Base-by-base conservation (phyloP, 64 coral and sea anemone genomes). In the Porites australiensis region DNA sequence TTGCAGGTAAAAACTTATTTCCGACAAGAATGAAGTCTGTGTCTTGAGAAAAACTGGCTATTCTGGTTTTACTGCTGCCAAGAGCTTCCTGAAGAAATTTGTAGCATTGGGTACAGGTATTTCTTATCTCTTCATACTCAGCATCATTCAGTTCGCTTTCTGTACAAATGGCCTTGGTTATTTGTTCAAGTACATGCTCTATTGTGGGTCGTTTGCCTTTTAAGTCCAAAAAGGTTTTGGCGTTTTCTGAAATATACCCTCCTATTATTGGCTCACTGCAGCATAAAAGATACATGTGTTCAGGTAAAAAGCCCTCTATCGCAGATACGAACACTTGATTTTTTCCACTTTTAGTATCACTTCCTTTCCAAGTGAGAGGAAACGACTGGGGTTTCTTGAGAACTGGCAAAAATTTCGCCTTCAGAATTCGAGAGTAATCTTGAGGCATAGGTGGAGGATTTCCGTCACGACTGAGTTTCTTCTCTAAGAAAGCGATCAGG, bases 291-390 rank as follows among this genome's bases (percentile, higher is more conserved):
- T n/a, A n/a, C n/a, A n/a, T n/a, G n/a, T n/a, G n/a, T n/a, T n/a
- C n/a, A n/a, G n/a, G n/a, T n/a, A n/a, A n/a, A n/a, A n/a, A n/a
- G n/a, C n/a, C n/a, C n/a, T n/a, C n/a, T n/a, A n/a, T n/a, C n/a
- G n/a, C n/a, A n/a, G n/a, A n/a, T n/a, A n/a, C n/a, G n/a, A n/a
- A n/a, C n/a, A n/a, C n/a, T n/a, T n/a, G n/a, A n/a, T n/a, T n/a
- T n/a, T n/a, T n/a, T n/a, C n/a, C n/a, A n/a, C n/a, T n/a, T n/a
- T n/a, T n/a, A n/a, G n/a, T n/a, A n/a, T n/a, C n/a, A n/a, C n/a
- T 57, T 57, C 96, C 96, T 87, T 72, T 83, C 96, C 96, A 98
- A 19, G 74, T 85, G n/a, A 94, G 80, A n/a, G 21, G 22, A 37
- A 81, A 86, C 45, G 55, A 21, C 58, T 19, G 8, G 1, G 96